Conservation (phyloP, 2,888 invertebrate genomes). For the Helicoverpa assulta region DNA sequence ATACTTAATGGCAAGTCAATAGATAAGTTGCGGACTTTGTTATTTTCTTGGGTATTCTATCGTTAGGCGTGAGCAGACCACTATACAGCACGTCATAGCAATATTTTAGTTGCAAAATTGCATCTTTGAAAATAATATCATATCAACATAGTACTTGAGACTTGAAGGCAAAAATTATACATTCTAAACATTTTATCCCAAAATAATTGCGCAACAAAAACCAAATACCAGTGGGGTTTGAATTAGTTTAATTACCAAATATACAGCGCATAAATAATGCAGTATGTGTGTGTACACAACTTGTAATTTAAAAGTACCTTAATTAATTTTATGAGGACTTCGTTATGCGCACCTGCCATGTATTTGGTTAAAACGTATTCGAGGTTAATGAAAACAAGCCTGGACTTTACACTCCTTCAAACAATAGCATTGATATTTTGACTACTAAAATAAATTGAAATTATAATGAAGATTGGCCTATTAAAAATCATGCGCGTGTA, state of each 20-base stretch:
- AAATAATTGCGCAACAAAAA: too few relatives aligned
- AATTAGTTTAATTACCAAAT: too few relatives aligned
- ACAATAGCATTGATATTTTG: background rate
- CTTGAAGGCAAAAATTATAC: slow-evolving; percentile 23
- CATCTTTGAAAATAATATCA: background rate
- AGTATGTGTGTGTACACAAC: too few relatives aligned
- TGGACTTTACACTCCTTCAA: background rate
- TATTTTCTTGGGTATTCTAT: background rate
- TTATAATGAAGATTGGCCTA: background rate
- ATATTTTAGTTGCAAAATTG: slow-evolving; percentile 3
- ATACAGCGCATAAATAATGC: too few relatives aligned
- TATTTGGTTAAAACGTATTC: background rate
- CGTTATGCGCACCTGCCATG: background rate
- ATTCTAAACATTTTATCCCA: slow-evolving; percentile 2
- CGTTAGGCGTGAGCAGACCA: too few relatives aligned
- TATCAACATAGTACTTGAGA: background rate
- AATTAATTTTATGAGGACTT: too few relatives aligned
- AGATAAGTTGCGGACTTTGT: background rate
- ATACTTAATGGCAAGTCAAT: background rate
- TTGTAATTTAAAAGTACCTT: background rate
- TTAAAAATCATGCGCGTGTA: background rate
- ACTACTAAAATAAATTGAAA: background rate
- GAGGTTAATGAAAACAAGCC: slow-evolving; percentile 11
- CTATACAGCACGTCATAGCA: background rate
- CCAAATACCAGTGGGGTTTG: too few relatives aligned